These are phyloP conservation scores for Nemapogon koenigi DNA, from an alignment of 2,888 invertebrate species.

Conservation along the genomic window DNA sequence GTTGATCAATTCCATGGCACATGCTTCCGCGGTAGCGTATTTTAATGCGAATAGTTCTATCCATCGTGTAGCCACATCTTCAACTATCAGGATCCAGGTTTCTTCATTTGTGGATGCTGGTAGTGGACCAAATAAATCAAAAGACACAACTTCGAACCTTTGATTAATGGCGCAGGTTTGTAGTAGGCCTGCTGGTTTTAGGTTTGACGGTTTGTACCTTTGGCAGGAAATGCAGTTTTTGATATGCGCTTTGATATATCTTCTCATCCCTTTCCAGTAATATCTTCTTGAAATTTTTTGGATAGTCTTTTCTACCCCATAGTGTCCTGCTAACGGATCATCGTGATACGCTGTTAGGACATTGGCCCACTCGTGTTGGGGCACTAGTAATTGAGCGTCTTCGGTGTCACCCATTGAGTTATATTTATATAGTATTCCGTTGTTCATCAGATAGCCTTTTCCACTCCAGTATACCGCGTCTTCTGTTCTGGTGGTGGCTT, in stretches of 20 bases:
- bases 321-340: conserved; percentile 20
- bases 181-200: conserved; percentile 26
- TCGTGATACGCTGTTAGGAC: conserved; percentile 19
- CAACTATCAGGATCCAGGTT: conserved; percentile 18
- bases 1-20: conserved; percentile 21
- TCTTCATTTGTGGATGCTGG: conserved; percentile 12
- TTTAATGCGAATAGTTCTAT: conserved; percentile 20
- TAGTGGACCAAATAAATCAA: conserved; percentile 25
- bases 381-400: conserved; percentile 16
- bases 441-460: conserved; percentile 16
- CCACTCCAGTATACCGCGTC: conserved; percentile 15
- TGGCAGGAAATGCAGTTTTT: conserved; percentile 23
- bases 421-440: conserved; percentile 20
- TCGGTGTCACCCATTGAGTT: conserved; percentile 15
- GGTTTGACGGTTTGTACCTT: conserved; percentile 24
- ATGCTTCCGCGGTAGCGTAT: conserved; percentile 19
- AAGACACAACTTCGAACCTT: conserved; percentile 23
- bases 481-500: not conserved
- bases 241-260: conserved; percentile 19
- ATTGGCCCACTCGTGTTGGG: conserved; percentile 14
- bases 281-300: conserved; percentile 17
- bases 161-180: conserved; percentile 19
- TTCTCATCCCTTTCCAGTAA: conserved; percentile 23
- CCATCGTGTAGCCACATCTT: conserved; percentile 21
- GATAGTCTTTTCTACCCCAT: conserved; percentile 18